Evolutionary conservation across 1,140 invertebrate genomes (phyloP).

Genomic region (Meloidogyne hapla): DNA sequence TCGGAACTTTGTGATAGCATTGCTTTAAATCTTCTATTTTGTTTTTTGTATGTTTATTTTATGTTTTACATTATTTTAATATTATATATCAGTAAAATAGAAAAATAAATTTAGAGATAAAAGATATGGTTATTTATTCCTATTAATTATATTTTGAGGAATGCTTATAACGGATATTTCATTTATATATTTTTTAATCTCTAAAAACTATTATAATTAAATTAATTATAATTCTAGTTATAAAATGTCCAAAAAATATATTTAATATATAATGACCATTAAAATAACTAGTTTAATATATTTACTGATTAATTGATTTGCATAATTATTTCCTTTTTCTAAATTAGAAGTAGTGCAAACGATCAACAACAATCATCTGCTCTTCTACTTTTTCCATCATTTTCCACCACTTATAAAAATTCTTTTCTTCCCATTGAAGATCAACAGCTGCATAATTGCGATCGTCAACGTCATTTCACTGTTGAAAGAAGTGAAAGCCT

Average conservation of each 20-base stretch:
- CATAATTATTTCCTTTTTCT: neutral
- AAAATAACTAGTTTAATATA: neutral
- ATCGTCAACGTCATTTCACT: slow-evolving; percentile 8
- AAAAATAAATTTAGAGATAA: too few relatives aligned
- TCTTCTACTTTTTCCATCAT: neutral
- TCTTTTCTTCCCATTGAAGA: slow-evolving; percentile 4
- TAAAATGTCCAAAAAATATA: neutral
- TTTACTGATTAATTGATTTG: neutral
- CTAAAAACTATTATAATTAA: too few relatives aligned
- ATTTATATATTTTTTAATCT: too few relatives aligned
- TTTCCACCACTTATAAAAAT: neutral
- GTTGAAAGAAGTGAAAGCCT: slow-evolving; percentile 25
- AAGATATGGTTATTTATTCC: too few relatives aligned
- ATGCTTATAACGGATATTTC: too few relatives aligned
- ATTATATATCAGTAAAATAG: too few relatives aligned
- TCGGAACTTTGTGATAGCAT: slow-evolving; percentile 35
- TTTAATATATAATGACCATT: neutral
- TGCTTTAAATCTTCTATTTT: slow-evolving; percentile 34
- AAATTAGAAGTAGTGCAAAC: slow-evolving; percentile 3
- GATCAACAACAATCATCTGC: slow-evolving; percentile 6
- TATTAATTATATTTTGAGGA: too few relatives aligned
- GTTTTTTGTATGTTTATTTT: slow-evolving; percentile 28
- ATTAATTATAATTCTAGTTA: too few relatives aligned
- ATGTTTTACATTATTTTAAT: neutral
- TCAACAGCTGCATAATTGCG: slow-evolving; percentile 7